Percentiles rank a stretch among this genome's conserved stretches.
Evolutionary conservation across 2,797 vertebrate species (phyloP).

Genomic region (Staurois parvus): DNA sequence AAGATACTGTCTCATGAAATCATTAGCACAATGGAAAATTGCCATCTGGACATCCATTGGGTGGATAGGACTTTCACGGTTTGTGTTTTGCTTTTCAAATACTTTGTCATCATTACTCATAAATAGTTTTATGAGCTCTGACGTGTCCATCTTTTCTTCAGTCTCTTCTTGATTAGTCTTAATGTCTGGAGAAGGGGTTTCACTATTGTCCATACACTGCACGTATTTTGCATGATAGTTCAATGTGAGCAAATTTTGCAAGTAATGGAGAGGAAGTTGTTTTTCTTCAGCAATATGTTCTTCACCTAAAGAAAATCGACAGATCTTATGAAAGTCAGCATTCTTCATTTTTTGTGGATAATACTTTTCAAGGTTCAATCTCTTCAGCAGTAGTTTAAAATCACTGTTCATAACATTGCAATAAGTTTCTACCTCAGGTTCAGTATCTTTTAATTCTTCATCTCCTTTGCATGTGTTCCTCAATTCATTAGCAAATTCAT

Average conservation of each 20-base stretch:
- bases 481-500: not conserved
- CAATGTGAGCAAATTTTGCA: slow-evolving; percentile 61
- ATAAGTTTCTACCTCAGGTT: not conserved
- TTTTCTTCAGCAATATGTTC: slow-evolving; percentile 62
- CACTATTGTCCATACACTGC: slow-evolving; percentile 62
- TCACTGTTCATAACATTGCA: not conserved
- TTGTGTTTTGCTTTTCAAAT: not conserved
- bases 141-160: slow-evolving; percentile 25
- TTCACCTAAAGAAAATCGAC: slow-evolving; percentile 55
- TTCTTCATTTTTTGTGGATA: slow-evolving; percentile 69
- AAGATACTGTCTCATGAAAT: slow-evolving; percentile 74
- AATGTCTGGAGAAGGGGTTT: too few relatives aligned
- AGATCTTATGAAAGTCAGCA: slow-evolving; percentile 65
- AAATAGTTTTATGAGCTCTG: too few relatives aligned
- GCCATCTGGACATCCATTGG: slow-evolving; percentile 79
- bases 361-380: slow-evolving; percentile 25
- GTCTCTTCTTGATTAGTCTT: too few relatives aligned
- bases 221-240: slow-evolving; percentile 5
- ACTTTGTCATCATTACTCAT: not conserved
- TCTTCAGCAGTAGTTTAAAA: not conserved
- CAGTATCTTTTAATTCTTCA: not conserved
- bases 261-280: slow-evolving; percentile 66
- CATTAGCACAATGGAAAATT: slow-evolving; percentile 74
- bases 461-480: not conserved
- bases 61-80: slow-evolving; percentile 61